Percentiles rank a stretch among this genome's conserved stretches.
Evolutionary conservation across 2,888 invertebrate species (phyloP).

Genomic region (Ennomos erosarius): DNA sequence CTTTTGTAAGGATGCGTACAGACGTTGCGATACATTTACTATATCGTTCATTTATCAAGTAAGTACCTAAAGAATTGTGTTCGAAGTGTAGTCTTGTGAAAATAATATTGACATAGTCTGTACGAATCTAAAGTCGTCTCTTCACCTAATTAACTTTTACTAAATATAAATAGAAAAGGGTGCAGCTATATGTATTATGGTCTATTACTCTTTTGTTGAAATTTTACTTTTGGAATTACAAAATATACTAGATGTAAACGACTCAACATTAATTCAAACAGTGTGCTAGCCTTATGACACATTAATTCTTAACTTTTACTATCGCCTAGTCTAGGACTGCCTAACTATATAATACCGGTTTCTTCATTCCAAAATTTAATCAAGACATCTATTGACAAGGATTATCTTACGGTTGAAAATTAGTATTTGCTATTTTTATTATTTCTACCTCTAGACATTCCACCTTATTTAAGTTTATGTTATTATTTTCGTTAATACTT

Average conservation of each 20-base stretch:
- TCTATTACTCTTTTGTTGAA: neutral
- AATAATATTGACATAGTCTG: neutral
- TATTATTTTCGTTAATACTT: too few relatives aligned
- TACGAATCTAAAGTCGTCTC: slow-evolving; percentile 1
- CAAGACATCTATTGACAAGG: too few relatives aligned
- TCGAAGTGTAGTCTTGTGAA: slow-evolving; percentile 12
- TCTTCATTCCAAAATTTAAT: too few relatives aligned
- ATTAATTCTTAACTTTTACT: too few relatives aligned
- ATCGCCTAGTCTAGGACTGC: too few relatives aligned
- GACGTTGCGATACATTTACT: slow-evolving; percentile 1
- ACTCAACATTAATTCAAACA: neutral
- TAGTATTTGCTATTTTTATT: too few relatives aligned
- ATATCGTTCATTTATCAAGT: neutral
- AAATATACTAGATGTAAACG: slow-evolving; percentile 1
- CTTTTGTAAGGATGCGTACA: slow-evolving; percentile 6
- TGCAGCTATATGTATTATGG: too few relatives aligned
- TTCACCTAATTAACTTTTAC: neutral
- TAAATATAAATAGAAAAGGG: too few relatives aligned
- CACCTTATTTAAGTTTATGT: too few relatives aligned
- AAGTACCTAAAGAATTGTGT: slow-evolving; percentile 7
- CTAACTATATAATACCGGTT: too few relatives aligned
- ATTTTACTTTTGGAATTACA: neutral
- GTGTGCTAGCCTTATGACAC: neutral
- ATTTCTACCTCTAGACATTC: too few relatives aligned
- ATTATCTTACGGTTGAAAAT: too few relatives aligned